Conservation (phyloP, 2,797 vertebrate genomes). For the Crocidura indochinensis region DNA sequence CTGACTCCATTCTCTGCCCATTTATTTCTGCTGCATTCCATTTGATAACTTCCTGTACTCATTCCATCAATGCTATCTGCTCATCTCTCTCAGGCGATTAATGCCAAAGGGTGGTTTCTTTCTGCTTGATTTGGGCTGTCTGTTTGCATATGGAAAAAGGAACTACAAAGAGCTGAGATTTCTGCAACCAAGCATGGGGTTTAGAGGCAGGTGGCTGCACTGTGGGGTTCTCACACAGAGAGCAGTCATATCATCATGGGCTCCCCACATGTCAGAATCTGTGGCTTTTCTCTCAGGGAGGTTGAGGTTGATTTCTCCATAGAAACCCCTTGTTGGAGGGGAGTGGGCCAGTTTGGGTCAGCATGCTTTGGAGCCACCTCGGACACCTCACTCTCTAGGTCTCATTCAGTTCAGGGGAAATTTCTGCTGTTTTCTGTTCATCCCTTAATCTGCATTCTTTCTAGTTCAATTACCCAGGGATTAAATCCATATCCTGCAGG, state of each 20-base stretch:
- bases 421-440: background rate
- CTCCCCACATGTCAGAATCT: background rate
- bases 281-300: conserved; percentile 9
- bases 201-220: background rate
- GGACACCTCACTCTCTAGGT: background rate
- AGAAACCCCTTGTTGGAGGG: background rate
- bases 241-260: background rate
- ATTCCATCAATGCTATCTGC: background rate
- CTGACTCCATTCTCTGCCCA: background rate
- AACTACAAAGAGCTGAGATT: background rate
- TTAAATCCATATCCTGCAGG: conserved; percentile 8
- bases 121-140: background rate
- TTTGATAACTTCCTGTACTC: conserved; percentile 28
- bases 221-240: background rate
- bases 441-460: conserved; percentile 4
- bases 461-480: conserved; percentile 5
- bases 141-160: background rate
- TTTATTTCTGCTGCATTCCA: conserved; percentile 4
- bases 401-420: background rate
- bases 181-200: background rate
- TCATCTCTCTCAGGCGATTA: background rate
- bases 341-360: background rate
- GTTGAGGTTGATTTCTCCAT: background rate
- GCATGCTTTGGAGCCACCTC: background rate
- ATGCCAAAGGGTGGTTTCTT: conserved; percentile 6